These are phyloP conservation scores for Parauchenoglanis ngamensis DNA, from an alignment of 2,797 vertebrate genomes.

Conservation along the genomic window DNA sequence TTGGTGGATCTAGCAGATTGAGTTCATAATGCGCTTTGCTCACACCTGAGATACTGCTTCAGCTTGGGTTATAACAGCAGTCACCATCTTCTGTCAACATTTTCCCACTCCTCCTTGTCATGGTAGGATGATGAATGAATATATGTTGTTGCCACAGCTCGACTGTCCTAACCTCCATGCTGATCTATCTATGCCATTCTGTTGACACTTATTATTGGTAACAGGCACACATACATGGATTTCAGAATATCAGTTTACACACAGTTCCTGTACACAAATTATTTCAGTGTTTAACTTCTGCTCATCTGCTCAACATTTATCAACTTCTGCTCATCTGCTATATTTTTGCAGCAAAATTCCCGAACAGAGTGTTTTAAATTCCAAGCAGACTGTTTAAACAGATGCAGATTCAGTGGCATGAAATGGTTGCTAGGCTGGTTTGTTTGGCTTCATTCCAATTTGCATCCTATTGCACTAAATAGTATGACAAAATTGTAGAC, in stretches of 20 bases:
- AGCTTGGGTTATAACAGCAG: background rate
- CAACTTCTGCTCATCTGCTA: background rate
- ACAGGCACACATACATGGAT: background rate
- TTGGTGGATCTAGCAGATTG: background rate
- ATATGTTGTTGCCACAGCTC: background rate
- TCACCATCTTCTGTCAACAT: background rate
- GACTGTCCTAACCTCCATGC: background rate
- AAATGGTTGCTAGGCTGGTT: conserved; percentile 13
- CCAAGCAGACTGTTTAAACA: conserved; percentile 12
- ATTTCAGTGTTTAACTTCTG: conserved; percentile 21
- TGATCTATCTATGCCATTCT: conserved; percentile 2
- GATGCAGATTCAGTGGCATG: background rate
- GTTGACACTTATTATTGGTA: conserved; percentile 7
- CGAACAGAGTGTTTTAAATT: conserved; percentile 9
- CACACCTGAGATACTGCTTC: background rate
- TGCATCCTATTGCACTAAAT: background rate
- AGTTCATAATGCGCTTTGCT: conserved; percentile 6
- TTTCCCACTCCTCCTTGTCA: background rate
- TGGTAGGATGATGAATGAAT: conserved; percentile 21
- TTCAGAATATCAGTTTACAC: background rate
- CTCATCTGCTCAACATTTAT: conserved; percentile 15
- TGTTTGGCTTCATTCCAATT: conserved; percentile 18
- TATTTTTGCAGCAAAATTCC: conserved; percentile 20
- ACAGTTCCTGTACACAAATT: background rate
- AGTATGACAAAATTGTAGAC: background rate